These are phyloP conservation scores for Drosophila emarginata DNA, from an alignment of 2,888 invertebrate genomes.

Conservation along the genomic window DNA sequence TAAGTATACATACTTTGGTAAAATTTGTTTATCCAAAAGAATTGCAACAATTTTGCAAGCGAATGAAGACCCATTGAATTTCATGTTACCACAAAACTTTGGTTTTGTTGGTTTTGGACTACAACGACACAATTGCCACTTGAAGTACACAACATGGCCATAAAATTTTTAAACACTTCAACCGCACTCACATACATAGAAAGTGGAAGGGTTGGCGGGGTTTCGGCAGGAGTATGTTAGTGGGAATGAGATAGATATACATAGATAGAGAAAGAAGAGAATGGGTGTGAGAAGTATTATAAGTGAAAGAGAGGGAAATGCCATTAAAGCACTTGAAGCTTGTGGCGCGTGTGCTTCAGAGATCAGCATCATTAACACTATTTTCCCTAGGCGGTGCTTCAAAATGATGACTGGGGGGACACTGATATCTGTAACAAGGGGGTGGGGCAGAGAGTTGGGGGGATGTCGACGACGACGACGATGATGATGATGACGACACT, in stretches of 20 bases:
- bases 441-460: neutral
- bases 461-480: neutral
- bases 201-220: neutral
- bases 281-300: too few relatives aligned
- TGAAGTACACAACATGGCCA: slow-evolving; percentile 54
- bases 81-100: slow-evolving; percentile 48
- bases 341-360: slow-evolving; percentile 56
- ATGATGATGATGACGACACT: slow-evolving; percentile 38
- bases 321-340: slow-evolving; percentile 63
- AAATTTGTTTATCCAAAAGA: slow-evolving; percentile 22
- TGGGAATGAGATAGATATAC: neutral
- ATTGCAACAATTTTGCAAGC: slow-evolving; percentile 28
- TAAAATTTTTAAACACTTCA: slow-evolving; percentile 51
- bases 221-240: too few relatives aligned
- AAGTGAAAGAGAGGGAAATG: slow-evolving; percentile 23
- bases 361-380: slow-evolving; percentile 77
- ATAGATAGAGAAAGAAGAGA: neutral
- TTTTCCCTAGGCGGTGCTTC: slow-evolving; percentile 73
- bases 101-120: slow-evolving; percentile 20
- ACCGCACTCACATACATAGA: slow-evolving; percentile 14
- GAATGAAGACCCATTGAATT: slow-evolving; percentile 36
- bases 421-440: neutral
- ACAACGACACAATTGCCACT: slow-evolving; percentile 56
- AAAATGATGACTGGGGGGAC: slow-evolving; percentile 43
- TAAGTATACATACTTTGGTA: slow-evolving; percentile 23